A percentile compares a stretch with the other conserved stretches of the same genome.
Conservation (phyloP, 2,113 vertebrate genomes). For the Albula goreensis region DNA sequence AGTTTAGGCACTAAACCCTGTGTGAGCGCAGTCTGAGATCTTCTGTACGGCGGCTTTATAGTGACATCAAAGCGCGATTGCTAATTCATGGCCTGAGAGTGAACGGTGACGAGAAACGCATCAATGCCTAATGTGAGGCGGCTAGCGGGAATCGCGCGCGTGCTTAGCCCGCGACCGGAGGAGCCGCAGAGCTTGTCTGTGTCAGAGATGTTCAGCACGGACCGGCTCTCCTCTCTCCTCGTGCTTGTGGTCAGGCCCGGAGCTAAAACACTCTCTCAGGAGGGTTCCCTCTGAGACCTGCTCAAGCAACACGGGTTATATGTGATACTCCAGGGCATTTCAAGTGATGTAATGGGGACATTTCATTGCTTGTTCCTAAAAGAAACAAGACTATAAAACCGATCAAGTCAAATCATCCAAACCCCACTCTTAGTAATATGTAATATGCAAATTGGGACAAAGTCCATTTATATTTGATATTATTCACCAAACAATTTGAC, state of each 20-base stretch:
- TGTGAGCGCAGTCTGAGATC: slow-evolving; percentile 74
- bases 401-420: not conserved
- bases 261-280: too few relatives aligned
- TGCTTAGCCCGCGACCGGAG: slow-evolving; percentile 43
- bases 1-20: slow-evolving; percentile 72
- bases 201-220: slow-evolving; percentile 43
- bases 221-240: not conserved
- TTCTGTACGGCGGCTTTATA: slow-evolving; percentile 70
- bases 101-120: slow-evolving; percentile 68
- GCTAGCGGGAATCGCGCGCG: slow-evolving; percentile 57
- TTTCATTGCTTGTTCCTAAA: not conserved
- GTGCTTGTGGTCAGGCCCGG: too few relatives aligned
- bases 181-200: slow-evolving; percentile 40
- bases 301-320: not conserved
- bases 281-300: too few relatives aligned
- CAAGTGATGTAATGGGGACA: not conserved
- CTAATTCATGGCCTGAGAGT: slow-evolving; percentile 69
- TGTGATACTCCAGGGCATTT: not conserved
- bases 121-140: slow-evolving; percentile 68
- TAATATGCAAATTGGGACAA: not conserved
- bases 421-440: not conserved
- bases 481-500: too few relatives aligned
- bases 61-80: slow-evolving; percentile 73
- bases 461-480: not conserved
- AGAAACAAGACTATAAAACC: not conserved